Evolutionary conservation across 2,888 invertebrate genomes (phyloP), one percentile per base, ranked within the genome.

Genomic region (Himalopsyche anomala): DNA sequence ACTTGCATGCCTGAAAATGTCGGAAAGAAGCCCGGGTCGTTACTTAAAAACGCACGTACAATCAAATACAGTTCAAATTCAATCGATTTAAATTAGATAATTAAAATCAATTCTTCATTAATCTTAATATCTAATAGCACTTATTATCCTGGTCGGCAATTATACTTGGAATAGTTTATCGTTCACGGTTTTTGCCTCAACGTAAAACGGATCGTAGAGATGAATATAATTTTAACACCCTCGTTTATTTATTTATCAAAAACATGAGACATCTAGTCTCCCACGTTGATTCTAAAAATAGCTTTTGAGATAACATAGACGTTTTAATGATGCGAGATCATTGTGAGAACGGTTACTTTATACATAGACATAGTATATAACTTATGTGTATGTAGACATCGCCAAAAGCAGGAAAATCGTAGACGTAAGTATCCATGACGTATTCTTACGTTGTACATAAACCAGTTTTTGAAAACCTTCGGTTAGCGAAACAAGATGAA

Each of bases 361-460:
- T 74, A 15, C 74, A 12, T 15, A 74, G 1, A 11, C 12, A 74
- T 36, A 74, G 9, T 38, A 36, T 51, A 51, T 51, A 15, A 51
- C 51, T 15, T 51, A 51, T 51, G 51, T 36, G 36, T 74, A 15
- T 51, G 15, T 38, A 74, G 28, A 74, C 74, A 28, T 74, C 19
- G 36, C 36, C 74, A 36, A 74, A 74, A 74, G 28, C 36, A 74
- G 74, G 74, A 36, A 74, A 74, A 74, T 74, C 5, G 74, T 74
- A 74, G 19, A 38, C 11, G 28, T 62, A 62, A 62, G 62, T 62
- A 62, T 62, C 11, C 38, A 38, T 74, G 36, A 74, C 62, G 74
- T 74, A 74, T 74, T 74, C 74, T 74, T 36, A 36, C 36, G 74
- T 74, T 74, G 38, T 74, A 74, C 36, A 74, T 74, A 74, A 74